Evolutionary conservation across 1,140 invertebrate genomes (phyloP).

Genomic region (Cyrtorhinus lividipennis): DNA sequence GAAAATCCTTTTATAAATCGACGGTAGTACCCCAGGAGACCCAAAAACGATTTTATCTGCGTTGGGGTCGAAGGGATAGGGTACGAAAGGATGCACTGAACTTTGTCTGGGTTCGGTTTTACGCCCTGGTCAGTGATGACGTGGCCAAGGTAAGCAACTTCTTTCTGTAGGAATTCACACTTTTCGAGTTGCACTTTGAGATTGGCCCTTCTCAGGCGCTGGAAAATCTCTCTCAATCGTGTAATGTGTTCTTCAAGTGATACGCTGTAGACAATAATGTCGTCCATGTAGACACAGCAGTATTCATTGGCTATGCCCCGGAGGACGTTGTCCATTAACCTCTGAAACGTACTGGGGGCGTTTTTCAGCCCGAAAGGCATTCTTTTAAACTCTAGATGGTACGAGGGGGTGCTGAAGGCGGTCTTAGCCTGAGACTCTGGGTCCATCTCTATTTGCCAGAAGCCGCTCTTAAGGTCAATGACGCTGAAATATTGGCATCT

Average conservation of each 20-base stretch:
- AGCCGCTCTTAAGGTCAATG: constrained; percentile 22
- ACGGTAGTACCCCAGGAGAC: constrained; percentile 25
- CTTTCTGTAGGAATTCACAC: constrained; percentile 26
- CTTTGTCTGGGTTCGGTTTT: constrained; percentile 27
- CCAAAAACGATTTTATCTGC: constrained; percentile 24
- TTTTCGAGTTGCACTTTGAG: constrained; percentile 24
- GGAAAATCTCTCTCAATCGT: constrained; percentile 25
- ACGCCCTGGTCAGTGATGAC: constrained; percentile 28
- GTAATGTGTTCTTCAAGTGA: constrained; percentile 28
- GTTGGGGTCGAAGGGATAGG: constrained; percentile 20
- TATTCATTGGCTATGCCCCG: neutral
- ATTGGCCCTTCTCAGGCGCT: constrained; percentile 18
- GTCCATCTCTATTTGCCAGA: constrained; percentile 28
- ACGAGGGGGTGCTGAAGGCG: constrained; percentile 21
- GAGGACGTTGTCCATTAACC: constrained; percentile 28
- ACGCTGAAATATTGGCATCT: constrained; percentile 21
- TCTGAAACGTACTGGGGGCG: constrained; percentile 19
- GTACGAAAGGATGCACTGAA: constrained; percentile 25
- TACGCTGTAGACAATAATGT: constrained; percentile 29
- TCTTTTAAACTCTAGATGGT: constrained; percentile 20
- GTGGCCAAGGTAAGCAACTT: constrained; percentile 28
- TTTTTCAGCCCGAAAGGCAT: constrained; percentile 22
- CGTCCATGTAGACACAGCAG: constrained; percentile 32
- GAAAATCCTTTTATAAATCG: constrained; percentile 25
- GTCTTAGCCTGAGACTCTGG: constrained; percentile 20